Evolutionary conservation across 2,888 invertebrate species (phyloP).

Genomic region (Apamea anceps): DNA sequence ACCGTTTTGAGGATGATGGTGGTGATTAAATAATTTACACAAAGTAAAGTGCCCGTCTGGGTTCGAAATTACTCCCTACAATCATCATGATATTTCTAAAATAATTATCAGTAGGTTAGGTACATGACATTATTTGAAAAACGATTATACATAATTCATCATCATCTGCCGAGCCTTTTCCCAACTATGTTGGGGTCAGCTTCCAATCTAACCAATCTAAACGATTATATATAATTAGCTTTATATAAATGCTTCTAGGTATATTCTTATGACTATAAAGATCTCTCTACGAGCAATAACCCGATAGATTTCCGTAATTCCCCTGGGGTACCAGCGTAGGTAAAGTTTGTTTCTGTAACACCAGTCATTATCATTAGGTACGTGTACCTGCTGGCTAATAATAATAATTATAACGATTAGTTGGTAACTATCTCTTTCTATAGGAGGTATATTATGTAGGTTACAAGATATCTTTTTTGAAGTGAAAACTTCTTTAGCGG

Average conservation of each 20-base stretch:
- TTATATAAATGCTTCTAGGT: slow-evolving; percentile 5
- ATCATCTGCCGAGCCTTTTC: too few species aligned
- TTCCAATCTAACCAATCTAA: too few species aligned
- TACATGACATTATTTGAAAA: not conserved
- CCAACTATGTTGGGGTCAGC: too few species aligned
- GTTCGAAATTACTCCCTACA: too few species aligned
- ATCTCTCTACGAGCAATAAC: slow-evolving; percentile 37
- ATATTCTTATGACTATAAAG: slow-evolving; percentile 13
- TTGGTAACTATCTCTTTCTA: not conserved
- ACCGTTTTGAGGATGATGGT: too few species aligned
- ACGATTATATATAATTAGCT: not conserved
- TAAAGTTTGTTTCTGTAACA: slow-evolving; percentile 53
- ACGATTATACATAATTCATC: not conserved
- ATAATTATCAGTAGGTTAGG: not conserved
- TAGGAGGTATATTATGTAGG: not conserved
- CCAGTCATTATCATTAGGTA: slow-evolving; percentile 45
- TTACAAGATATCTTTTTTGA: too few species aligned
- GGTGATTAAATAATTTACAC: too few species aligned
- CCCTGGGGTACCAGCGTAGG: slow-evolving; percentile 39
- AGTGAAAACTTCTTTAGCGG: too few species aligned
- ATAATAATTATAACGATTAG: slow-evolving; percentile 18
- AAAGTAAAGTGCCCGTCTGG: too few species aligned
- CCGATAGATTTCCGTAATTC: slow-evolving; percentile 44
- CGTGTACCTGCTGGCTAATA: slow-evolving; percentile 25
- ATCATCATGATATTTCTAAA: not conserved